Base-by-base conservation (phyloP, 2,113 vertebrate genomes). In the Trogon surrucura region DNA sequence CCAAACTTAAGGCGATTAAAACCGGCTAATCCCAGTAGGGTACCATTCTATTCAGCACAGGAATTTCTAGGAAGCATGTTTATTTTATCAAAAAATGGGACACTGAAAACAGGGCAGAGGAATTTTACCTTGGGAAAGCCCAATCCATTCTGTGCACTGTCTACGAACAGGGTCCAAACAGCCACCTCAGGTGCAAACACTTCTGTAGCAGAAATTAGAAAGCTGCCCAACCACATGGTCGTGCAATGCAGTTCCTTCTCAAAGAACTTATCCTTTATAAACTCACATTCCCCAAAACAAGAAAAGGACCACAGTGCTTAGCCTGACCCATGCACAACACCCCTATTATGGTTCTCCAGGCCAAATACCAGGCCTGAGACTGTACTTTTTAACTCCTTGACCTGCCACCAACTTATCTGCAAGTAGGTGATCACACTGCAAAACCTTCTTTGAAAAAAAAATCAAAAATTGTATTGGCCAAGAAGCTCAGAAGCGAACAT, bases 321-420 rank as follows among this genome's bases (percentile, higher is more conserved):
- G 29, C 64, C 13, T 32, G 50, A 9, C 9, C 6, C 1, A 1
- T 32, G 34, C 4, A 50, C 9, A 47, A 25, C 38, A 22, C 9
- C 9, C 9, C 25, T 69, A 36, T 22, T 77, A 32, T 64, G 29
- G 4, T n/a, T 62, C 41, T 67, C 12, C 53, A 83, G 30, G 27
- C 14, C 13, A 14, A 57, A 12, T 29, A 79, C 9, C 27, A 7
- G 30, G 34, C 10, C 27, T 53, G 15, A 38, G 22, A 69, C 13
- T 1, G 2, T 13, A 36, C 0, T 26, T 86, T 41, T 64, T 56
- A 67, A 84, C 15, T 13, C 23, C 32, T 0, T 1, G 2, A 48
- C 61, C 13, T 74, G 45, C 47, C 26, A 23, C 23, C 32, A 27
- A 27, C 34, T 56, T 25, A 19, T 20, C 20, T 78, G 2, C 20